A percentile compares a stretch with the other conserved stretches of the same genome.
Conservation (phyloP, 2,797 vertebrate species). For the Phrynocephalus guinanensis region DNA sequence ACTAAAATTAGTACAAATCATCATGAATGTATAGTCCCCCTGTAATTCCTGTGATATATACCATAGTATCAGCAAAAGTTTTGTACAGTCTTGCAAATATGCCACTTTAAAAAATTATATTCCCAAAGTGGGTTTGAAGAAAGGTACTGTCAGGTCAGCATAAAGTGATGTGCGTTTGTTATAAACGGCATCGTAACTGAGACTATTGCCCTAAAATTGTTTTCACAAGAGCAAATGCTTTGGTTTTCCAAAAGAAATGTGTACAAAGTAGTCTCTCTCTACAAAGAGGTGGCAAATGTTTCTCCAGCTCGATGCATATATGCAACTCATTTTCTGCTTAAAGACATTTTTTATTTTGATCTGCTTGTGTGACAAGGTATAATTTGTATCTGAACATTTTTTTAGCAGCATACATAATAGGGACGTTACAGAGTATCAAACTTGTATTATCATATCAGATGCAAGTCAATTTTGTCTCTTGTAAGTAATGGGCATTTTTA, state of each 20-base stretch:
- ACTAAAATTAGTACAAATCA: not conserved
- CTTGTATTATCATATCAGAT: not conserved
- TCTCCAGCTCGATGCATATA: conserved; percentile 15
- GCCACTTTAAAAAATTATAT: conserved; percentile 49
- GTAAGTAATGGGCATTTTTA: not conserved
- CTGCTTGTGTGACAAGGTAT: conserved; percentile 38
- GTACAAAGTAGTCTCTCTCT: conserved; percentile 52
- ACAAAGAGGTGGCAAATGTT: conserved; percentile 51
- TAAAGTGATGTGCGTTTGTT: conserved; percentile 72
- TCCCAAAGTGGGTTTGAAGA: conserved; percentile 62
- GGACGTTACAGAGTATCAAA: conserved; percentile 42
- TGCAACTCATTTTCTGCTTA: conserved; percentile 61
- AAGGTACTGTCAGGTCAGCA: conserved; percentile 66
- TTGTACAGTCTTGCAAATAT: conserved; percentile 58
- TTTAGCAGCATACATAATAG: conserved; percentile 59
- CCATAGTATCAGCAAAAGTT: conserved; percentile 52
- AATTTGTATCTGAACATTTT: conserved; percentile 33
- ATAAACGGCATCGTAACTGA: conserved; percentile 60
- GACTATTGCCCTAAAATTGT: conserved; percentile 72
- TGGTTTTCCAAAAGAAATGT: conserved; percentile 65
- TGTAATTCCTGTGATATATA: not conserved
- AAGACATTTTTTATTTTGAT: conserved; percentile 35
- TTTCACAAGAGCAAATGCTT: conserved; percentile 60
- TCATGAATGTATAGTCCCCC: fast-evolving
- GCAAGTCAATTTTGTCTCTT: not conserved